Base-by-base conservation (phyloP, 1,140 invertebrate genomes). In the Bombus balteatus region DNA sequence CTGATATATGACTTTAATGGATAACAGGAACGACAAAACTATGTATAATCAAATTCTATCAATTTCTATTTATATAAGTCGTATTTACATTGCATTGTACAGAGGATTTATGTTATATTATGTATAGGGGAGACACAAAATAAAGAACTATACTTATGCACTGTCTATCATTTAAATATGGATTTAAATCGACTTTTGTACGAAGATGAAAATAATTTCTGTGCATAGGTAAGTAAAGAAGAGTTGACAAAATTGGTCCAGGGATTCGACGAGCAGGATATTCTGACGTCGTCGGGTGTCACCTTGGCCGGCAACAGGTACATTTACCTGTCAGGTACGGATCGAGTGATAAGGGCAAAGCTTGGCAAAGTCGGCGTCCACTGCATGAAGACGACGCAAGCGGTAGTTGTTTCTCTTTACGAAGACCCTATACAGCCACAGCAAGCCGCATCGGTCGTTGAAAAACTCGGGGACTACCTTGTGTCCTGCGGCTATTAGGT, bases 381-480 rank as follows among this genome's bases (percentile, higher is more conserved):
- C 95, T 98, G 98, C 97, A 98, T 98, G 97, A 98, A 98, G 96
- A 98, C 98, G 95, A 96, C 97, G 96, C 98, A 98, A 97, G 97
- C 98, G 94, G 97, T 98, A 95, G 98, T 98, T 94, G 97, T 98
- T 95, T 98, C 98, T 94, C 97, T 98, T 93, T 98, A 98, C 94
- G 98, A 98, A 97, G 98, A 98, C 96, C 98, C 98, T 93, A 98
- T 98, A 95, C 98, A 98, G 96, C 98, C 98, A 95, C 98, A 98
- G 96, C 98, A 98, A 96, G 98, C 98, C 94, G 98, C 98, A 95
- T 98, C 98, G 91, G 98, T 98, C 95, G 98, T 98, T 95, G 98
- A 98, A 97, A 98, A 98, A 96, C 96, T 98, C 96, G 98, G 98
- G 96, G 98, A 98, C 96, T 98, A 98, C 97, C 97, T 98, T 96